Base-by-base conservation (phyloP, 2,888 invertebrate species). In the Nineta flava region DNA sequence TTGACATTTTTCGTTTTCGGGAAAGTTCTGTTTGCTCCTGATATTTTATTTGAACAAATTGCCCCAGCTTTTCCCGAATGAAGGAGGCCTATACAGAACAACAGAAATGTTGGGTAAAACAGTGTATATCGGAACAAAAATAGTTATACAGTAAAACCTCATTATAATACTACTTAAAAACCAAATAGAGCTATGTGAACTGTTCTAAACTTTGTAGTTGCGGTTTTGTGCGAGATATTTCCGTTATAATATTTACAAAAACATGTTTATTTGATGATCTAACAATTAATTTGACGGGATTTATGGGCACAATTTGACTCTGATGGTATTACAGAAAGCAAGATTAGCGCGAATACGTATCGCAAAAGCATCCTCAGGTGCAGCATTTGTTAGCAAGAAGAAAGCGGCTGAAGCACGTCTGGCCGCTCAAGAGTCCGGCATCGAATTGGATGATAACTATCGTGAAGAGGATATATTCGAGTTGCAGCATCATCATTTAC, bases 311-410 rank as follows among this genome's bases (percentile, higher is more conserved):
- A 38, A 38, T 13, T 38, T 38, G 38, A 38, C 38, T 38, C 38
- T 38, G 49, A 52, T 49, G 51, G 51, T 55, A 53, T 80, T 81
- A 43, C 81, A 99, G 99, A 97, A 97, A 91, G 97, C 99, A 31
- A 84, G 99, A 51, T 76, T 97, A 66, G 96, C 97, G 34, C 83
- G 99, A 54, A 99, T 99, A 62, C 85, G 95, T 53, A 96, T 99
- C 66, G 97, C 97, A 50, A 99, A 99, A 69, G 97, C 96, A 49
- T 97, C 97, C 2, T 95, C 94, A 15, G 96, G 97, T 4, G 97
- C 96, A 4, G 97, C 97, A 2, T 95, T 99, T 69, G 93, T 97
- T 57, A 90, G 83, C 65, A 96, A 96, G 75, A 99, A 99, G 79
- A 96, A 96, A 67, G 95, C 96, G 1, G 94, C 94, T 2, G 97